phyloP scores from a whole-genome alignment of 2,113 vertebrate species.

The Limnothrissa miodon region DNA sequence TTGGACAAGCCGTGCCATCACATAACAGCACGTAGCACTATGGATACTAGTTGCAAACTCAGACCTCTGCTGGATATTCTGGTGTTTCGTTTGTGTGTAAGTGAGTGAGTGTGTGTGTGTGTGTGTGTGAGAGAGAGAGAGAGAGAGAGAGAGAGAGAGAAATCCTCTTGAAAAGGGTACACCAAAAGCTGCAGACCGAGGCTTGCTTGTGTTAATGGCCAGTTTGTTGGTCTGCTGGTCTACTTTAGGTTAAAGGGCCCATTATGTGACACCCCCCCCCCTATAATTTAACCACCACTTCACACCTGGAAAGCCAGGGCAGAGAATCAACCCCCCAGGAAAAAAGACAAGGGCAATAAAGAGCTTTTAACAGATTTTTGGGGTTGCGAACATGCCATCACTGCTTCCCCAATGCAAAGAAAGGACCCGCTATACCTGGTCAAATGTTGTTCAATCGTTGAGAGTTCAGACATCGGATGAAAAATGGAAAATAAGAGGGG shows the following conservation, averaged over 20 bases:
- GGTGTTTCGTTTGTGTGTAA: too few relatives aligned
- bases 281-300: neutral
- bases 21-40: neutral
- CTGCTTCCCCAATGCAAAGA: neutral
- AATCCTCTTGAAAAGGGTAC: constrained; percentile 23
- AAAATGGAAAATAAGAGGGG: neutral
- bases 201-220: neutral
- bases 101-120: too few relatives aligned
- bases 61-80: neutral
- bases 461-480: neutral
- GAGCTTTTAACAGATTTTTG: neutral
- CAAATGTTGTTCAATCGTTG: too few relatives aligned
- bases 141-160: too few relatives aligned
- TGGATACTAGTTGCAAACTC: neutral
- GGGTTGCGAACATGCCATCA: neutral
- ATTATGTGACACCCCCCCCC: neutral
- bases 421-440: too few relatives aligned
- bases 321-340: neutral
- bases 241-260: neutral
- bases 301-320: neutral
- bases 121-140: too few relatives aligned
- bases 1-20: neutral
- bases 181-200: neutral
- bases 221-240: neutral
- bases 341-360: neutral